A percentile compares a stretch with the other conserved stretches of the same genome.
Conservation (phyloP, 2,797 vertebrate species). For the Geotrypetes seraphini region DNA sequence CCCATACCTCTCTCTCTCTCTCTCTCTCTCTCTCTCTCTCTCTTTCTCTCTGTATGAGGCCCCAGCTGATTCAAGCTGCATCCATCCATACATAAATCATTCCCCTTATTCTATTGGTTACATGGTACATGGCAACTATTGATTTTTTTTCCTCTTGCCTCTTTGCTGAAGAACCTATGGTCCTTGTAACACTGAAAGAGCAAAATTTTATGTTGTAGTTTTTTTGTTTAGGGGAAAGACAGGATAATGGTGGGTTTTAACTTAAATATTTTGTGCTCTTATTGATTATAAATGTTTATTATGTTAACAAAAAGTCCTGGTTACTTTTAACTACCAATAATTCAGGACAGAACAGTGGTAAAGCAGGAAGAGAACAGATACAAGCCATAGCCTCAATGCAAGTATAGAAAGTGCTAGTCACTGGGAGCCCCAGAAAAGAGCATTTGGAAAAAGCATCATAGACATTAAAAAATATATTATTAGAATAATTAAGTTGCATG, state of each 20-base stretch:
- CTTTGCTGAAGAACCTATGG: conserved; percentile 83
- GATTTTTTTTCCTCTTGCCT: conserved; percentile 76
- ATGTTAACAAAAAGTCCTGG: conserved; percentile 14
- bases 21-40: conserved; percentile 31
- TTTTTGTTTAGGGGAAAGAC: too few species aligned
- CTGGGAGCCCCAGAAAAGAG: not conserved
- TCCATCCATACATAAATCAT: conserved; percentile 93
- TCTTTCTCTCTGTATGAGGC: conserved; percentile 65
- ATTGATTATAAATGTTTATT: conserved; percentile 15
- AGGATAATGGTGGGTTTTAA: not conserved
- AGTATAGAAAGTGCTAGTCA: conserved; percentile 4
- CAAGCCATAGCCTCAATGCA: not conserved
- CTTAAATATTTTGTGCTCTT: too few species aligned
- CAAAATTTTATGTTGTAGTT: conserved; percentile 36
- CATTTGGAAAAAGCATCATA: conserved; percentile 25
- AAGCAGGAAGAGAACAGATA: conserved; percentile 6
- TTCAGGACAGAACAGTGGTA: conserved; percentile 12
- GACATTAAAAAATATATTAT: conserved; percentile 6
- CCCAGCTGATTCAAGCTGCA: conserved; percentile 81
- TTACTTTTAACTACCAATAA: conserved; percentile 20
- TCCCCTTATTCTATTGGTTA: conserved; percentile 91
- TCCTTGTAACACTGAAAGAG: conserved; percentile 77
- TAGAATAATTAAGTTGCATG: not conserved
- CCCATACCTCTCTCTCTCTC: conserved; percentile 39
- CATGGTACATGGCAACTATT: conserved; percentile 94